Conservation (phyloP, 37 sponge, comb jelly and placozoan genomes). For the Halichondria panicea region DNA sequence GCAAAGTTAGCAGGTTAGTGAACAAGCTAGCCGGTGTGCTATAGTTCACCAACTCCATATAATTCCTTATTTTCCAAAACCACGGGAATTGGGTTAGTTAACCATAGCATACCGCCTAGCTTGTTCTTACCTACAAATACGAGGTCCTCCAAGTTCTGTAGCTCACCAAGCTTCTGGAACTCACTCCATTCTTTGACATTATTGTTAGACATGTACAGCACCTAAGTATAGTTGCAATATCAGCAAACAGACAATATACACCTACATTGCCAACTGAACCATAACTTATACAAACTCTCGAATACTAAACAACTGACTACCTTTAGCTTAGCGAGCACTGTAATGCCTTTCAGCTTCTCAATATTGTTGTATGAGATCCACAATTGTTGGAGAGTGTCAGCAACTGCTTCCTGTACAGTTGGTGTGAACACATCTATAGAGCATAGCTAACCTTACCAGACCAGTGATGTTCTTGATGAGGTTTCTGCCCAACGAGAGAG, state of each 20-base stretch:
- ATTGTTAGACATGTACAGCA: slow-evolving; percentile 98
- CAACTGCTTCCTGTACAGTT: slow-evolving; percentile 78
- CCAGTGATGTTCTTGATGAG: slow-evolving; percentile 93
- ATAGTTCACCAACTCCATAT: neutral
- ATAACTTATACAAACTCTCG: no score
- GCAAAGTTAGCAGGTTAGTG: no score
- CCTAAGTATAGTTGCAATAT: slow-evolving; percentile 34
- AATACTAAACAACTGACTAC: slow-evolving; percentile 41
- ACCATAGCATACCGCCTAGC: no score
- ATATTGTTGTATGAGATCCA: slow-evolving; percentile 98
- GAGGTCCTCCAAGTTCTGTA: slow-evolving; percentile 83
- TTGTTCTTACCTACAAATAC: slow-evolving; percentile 89
- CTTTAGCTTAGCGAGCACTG: slow-evolving; percentile 87
- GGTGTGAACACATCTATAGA: neutral
- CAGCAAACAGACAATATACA: neutral
- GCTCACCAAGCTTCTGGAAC: slow-evolving; percentile 89
- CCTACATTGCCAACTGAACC: neutral
- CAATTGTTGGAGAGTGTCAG: slow-evolving; percentile 92
- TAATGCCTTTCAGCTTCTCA: slow-evolving; percentile 95
- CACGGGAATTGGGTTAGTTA: neutral
- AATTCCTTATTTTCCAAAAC: neutral
- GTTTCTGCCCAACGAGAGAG: slow-evolving; percentile 93
- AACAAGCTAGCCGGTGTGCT: neutral
- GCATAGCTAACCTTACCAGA: slow-evolving; percentile 45
- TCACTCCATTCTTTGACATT: slow-evolving; percentile 98